Evolutionary conservation across 2,797 vertebrate species (phyloP).

Genomic region (Potorous gilbertii): DNA sequence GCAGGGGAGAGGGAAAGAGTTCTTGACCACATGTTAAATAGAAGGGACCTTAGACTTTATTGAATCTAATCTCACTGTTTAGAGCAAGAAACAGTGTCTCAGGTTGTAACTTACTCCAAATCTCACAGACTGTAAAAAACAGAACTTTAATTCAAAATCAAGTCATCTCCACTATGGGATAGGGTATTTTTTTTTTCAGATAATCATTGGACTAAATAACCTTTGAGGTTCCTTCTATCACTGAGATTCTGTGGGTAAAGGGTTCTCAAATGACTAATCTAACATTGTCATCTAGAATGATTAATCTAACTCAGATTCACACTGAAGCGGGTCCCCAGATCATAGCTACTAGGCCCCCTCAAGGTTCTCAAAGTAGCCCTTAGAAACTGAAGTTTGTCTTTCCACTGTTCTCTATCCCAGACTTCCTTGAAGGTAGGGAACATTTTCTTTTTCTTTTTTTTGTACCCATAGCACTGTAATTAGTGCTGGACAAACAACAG

Average conservation of each 20-base stretch:
- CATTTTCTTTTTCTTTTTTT: neutral
- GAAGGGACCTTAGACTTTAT: neutral
- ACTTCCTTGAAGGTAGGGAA: neutral
- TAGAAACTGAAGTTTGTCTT: neutral
- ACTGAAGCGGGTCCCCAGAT: neutral
- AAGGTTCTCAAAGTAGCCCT: neutral
- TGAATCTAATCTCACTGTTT: neutral
- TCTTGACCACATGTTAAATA: neutral
- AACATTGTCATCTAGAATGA: neutral
- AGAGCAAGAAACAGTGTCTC: neutral
- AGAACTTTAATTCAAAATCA: neutral
- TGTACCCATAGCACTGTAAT: neutral
- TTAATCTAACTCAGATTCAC: neutral
- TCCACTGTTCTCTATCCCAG: neutral
- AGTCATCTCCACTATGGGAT: neutral
- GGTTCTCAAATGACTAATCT: neutral
- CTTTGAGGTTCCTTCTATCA: neutral
- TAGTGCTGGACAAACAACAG: neutral
- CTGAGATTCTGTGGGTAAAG: neutral
- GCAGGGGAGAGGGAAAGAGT: neutral
- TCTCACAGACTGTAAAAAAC: neutral
- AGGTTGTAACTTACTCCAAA: neutral
- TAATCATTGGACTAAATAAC: neutral
- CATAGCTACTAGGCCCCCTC: neutral
- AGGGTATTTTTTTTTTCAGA: neutral